phyloP scores from a whole-genome alignment of 1,140 invertebrate species.

The Andrena cerasifolii region DNA sequence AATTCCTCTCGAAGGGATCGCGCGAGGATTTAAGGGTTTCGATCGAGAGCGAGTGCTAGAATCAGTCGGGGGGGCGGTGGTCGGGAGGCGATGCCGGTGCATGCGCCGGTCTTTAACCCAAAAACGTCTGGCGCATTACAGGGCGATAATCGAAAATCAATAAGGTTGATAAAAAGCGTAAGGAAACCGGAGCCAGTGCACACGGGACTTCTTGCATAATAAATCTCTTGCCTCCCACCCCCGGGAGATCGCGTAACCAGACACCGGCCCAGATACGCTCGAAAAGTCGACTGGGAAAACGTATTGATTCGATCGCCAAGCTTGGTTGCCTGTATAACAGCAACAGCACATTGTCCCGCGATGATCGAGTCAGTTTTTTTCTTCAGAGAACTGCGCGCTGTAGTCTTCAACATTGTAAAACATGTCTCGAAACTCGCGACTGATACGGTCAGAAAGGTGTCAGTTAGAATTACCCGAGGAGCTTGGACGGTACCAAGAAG shows the following conservation, averaged over 20 bases:
- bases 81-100: slow-evolving; percentile 15
- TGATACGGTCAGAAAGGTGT: background rate
- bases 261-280: slow-evolving; percentile 23
- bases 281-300: slow-evolving; percentile 19
- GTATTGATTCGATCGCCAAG: slow-evolving; percentile 19
- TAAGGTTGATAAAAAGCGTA: slow-evolving; percentile 60
- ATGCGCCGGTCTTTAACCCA: slow-evolving; percentile 67
- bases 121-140: slow-evolving; percentile 65
- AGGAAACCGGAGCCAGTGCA: slow-evolving; percentile 47
- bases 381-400: too few species aligned
- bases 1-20: slow-evolving; percentile 32
- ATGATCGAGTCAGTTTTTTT: too few species aligned
- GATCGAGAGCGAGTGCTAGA: background rate
- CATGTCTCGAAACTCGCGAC: too few species aligned
- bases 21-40: slow-evolving; percentile 28
- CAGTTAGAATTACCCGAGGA: background rate
- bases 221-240: slow-evolving; percentile 43
- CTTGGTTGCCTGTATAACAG: background rate
- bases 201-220: slow-evolving; percentile 60
- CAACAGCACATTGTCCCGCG: background rate
- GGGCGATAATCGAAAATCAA: slow-evolving; percentile 68
- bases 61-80: slow-evolving; percentile 15
- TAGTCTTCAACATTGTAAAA: too few species aligned
- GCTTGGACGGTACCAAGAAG: background rate
- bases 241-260: slow-evolving; percentile 6